Base-by-base conservation (phyloP, 1,140 invertebrate genomes). In the Chionoecetes opilio region DNA sequence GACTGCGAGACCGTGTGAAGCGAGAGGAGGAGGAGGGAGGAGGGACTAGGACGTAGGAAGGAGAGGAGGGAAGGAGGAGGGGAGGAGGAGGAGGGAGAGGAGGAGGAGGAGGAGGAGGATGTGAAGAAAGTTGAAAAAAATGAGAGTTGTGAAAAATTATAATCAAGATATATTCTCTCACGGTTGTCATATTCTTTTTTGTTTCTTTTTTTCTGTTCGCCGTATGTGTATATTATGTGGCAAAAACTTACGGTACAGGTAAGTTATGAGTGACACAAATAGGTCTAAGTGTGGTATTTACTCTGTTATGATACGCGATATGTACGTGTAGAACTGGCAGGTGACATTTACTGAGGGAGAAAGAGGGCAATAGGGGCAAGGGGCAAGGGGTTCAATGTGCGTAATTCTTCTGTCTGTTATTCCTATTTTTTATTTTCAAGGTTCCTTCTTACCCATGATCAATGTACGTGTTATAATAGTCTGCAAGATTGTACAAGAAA, bases 141-240 rank as follows among this genome's bases (percentile, higher is more conserved):
- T 75, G 63, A 75, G 21, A 75, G 63, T 75, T 26, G 63, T n/a
- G 63, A 75, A 75, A 75, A 75, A 75, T 26, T 26, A 17, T 75
- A 75, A 75, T 75, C 63, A 75, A 75, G 63, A 75, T 75, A 75
- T n/a, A 75, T 75, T 17, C 63, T 75, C 46, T 53, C 63, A 75
- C n/a, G 63, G 26, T 75, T 75, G 26, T 2, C 21, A 5, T n/a
- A 5, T n/a, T 75, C n/a, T 75, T 75, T 75, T 75, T 5, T 75
- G 21, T 21, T 26, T 11, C n/a, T 75, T 21, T 75, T 17, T 53
- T 53, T 53, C 11, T 17, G 46, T 53, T 53, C 46, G 46, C n/a
- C n/a, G 63, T 75, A 21, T n/a, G 63, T 75, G 63, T 75, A 26
- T n/a, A n/a, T 17, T n/a, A n/a, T n/a, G n/a, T n/a, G n/a, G n/a